Evolutionary conservation across 2,888 invertebrate species (phyloP).

Genomic region (Nysson spinosus): DNA sequence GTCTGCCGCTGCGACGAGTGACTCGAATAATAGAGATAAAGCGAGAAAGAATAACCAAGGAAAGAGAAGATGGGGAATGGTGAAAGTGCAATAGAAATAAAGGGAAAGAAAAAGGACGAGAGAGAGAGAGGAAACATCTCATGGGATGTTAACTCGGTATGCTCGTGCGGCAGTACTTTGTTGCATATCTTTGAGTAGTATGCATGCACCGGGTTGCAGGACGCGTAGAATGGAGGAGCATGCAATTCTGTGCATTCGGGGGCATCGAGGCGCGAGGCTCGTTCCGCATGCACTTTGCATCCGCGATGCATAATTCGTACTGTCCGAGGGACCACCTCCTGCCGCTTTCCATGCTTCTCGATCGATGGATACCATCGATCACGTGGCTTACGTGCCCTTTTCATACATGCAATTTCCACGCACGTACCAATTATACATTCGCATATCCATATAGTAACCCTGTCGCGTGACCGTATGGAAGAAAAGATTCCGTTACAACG

Average conservation of each 20-base stretch:
- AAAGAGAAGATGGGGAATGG: not conserved
- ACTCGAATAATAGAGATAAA: conserved; percentile 52
- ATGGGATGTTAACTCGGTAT: conserved; percentile 53
- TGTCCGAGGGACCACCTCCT: conserved; percentile 45
- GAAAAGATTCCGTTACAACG: conserved; percentile 12
- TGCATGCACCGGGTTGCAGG: conserved; percentile 21
- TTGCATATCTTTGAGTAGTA: conserved; percentile 33
- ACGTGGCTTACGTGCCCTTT: conserved; percentile 24
- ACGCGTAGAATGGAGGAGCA: conserved; percentile 45
- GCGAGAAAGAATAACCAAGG: not conserved
- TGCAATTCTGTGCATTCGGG: conserved; percentile 67
- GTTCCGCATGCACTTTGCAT: conserved; percentile 71
- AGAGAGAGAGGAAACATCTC: conserved; percentile 41
- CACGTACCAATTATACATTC: conserved; percentile 44
- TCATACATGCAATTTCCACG: conserved; percentile 16
- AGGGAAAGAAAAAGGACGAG: not conserved
- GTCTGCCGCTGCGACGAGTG: conserved; percentile 42
- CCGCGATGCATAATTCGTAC: conserved; percentile 69
- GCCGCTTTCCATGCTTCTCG: conserved; percentile 26
- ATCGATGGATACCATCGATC: conserved; percentile 56
- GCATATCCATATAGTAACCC: conserved; percentile 1
- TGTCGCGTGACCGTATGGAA: conserved; percentile 2
- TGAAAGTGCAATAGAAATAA: conserved; percentile 5
- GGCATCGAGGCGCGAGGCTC: conserved; percentile 66
- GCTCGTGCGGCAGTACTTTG: conserved; percentile 36